These are phyloP conservation scores for Criorhina ranunculi DNA, from an alignment of 2,888 invertebrate species.

Conservation along the genomic window DNA sequence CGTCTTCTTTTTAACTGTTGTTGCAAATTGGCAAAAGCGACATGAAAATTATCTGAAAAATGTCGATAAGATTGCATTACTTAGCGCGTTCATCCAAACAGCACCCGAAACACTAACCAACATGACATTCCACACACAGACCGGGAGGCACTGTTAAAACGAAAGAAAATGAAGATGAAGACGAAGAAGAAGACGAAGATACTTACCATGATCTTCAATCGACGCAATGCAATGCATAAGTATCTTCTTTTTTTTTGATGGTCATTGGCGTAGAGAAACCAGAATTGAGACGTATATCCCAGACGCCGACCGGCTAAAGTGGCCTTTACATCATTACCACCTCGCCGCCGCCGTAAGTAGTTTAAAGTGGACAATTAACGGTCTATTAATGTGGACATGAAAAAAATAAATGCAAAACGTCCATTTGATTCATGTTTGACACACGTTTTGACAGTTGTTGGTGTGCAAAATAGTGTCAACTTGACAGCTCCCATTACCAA, in stretches of 20 bases:
- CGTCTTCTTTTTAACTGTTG: constrained; percentile 55
- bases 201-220: constrained; percentile 61
- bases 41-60: constrained; percentile 77
- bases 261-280: constrained; percentile 71
- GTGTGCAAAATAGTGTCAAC: constrained; percentile 58
- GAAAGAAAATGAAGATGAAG: constrained; percentile 5
- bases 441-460: constrained; percentile 13
- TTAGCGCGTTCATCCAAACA: constrained; percentile 67
- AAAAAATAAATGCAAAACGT: constrained; percentile 37
- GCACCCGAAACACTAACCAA: constrained; percentile 57
- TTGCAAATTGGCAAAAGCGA: constrained; percentile 74
- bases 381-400: constrained; percentile 23
- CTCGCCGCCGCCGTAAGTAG: constrained; percentile 33
- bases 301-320: constrained; percentile 41
- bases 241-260: constrained; percentile 54
- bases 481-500: constrained; percentile 41
- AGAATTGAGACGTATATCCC: constrained; percentile 15
- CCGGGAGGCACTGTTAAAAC: neutral
- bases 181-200: constrained; percentile 18
- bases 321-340: constrained; percentile 70
- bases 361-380: constrained; percentile 46
- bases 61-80: constrained; percentile 76
- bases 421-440: constrained; percentile 44
- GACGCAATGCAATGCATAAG: constrained; percentile 25
- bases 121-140: constrained; percentile 38